Percentiles rank a stretch among this genome's conserved stretches.
Conservation (phyloP, 2,113 vertebrate genomes). For the Xiphorhynchus elegans region DNA sequence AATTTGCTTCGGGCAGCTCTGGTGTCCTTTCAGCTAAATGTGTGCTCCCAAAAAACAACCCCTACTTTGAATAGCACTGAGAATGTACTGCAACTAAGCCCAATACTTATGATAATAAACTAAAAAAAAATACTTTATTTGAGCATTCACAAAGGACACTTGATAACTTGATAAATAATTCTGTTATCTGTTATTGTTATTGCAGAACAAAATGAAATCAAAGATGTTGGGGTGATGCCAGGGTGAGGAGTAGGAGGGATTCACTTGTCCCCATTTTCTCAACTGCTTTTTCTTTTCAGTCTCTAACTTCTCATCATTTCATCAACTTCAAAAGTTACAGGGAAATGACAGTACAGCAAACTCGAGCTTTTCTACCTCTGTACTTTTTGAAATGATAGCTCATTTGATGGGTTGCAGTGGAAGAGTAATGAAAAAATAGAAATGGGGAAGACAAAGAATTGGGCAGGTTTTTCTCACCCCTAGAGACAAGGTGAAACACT, state of each 20-base stretch:
- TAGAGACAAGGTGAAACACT: background rate
- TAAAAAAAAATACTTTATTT: background rate
- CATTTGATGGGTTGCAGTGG: background rate
- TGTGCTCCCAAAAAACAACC: background rate
- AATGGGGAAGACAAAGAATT: background rate
- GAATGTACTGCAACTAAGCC: background rate
- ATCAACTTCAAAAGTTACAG: background rate
- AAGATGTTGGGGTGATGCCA: background rate
- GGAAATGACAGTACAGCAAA: background rate
- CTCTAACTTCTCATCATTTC: background rate
- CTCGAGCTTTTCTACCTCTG: background rate
- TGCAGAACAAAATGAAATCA: slow-evolving; percentile 34
- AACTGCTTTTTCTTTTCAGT: background rate
- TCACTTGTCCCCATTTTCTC: background rate
- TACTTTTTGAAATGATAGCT: background rate
- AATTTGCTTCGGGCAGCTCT: background rate
- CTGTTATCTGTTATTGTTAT: slow-evolving; percentile 13
- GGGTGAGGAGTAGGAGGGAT: background rate
- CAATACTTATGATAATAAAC: background rate
- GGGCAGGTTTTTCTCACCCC: background rate
- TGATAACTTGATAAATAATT: slow-evolving; percentile 11
- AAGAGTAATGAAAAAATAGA: background rate
- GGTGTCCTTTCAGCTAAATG: background rate
- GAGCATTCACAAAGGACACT: background rate
- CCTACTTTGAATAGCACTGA: background rate